A percentile compares a stretch with the other conserved stretches of the same genome.
Conservation (phyloP, 37 sponge, comb jelly and placozoan genomes). For the Dysidea cf. avara region DNA sequence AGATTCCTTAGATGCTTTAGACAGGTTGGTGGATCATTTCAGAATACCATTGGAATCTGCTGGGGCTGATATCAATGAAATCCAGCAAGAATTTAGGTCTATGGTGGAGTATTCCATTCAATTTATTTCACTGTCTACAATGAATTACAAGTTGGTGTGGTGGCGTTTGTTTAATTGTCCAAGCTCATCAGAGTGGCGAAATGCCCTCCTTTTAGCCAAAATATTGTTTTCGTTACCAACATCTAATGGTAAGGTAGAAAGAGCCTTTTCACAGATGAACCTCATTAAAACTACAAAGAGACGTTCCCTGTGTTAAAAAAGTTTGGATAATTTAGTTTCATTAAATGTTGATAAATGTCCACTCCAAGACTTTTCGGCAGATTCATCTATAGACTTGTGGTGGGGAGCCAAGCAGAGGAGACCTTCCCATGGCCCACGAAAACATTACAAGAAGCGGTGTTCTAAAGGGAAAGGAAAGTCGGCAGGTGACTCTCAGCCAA, state of each 20-base stretch:
- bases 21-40: slow-evolving; percentile 24
- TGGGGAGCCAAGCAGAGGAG: too few species aligned
- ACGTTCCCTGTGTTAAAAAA: slow-evolving; percentile 9
- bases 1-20: slow-evolving; percentile 15
- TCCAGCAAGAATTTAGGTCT: too few species aligned
- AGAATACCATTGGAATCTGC: slow-evolving; percentile 25
- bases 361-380: too few species aligned
- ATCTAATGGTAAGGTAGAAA: slow-evolving; percentile 51
- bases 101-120: slow-evolving; percentile 24
- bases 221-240: slow-evolving; percentile 52
- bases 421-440: too few species aligned
- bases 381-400: too few species aligned
- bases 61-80: too few species aligned
- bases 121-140: slow-evolving; percentile 41
- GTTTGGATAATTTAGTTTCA: slow-evolving; percentile 36
- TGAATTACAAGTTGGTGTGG: too few species aligned
- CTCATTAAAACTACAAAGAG: slow-evolving; percentile 43
- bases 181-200: slow-evolving; percentile 47
- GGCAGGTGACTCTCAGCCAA: too few species aligned
- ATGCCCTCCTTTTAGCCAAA: slow-evolving; percentile 35
- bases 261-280: slow-evolving; percentile 30
- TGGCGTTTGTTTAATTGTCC: too few species aligned
- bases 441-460: too few species aligned
- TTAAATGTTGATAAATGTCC: too few species aligned
- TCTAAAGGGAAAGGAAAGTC: too few species aligned